These are phyloP conservation scores for Nipponacmea schrenckii DNA, from an alignment of 2,888 invertebrate genomes.

Conservation along the genomic window DNA sequence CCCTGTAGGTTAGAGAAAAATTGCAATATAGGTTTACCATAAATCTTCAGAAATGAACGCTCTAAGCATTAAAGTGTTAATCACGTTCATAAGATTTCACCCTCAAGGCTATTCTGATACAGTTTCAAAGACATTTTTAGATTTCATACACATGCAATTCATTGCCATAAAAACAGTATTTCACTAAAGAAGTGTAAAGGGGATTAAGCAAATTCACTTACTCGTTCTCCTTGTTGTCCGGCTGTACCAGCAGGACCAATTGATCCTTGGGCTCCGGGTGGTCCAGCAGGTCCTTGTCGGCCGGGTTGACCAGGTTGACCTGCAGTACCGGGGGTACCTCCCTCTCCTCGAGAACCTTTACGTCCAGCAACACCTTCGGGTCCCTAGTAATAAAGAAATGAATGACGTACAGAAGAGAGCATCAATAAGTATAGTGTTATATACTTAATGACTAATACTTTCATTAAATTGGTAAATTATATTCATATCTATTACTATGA, in stretches of 20 bases:
- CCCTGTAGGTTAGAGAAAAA: conserved; percentile 38
- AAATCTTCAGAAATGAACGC: no score
- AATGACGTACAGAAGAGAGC: not conserved
- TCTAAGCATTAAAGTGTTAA: no score
- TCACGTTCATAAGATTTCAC: no score
- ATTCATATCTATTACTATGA: no score
- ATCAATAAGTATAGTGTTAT: no score
- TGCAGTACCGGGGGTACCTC: conserved; percentile 46
- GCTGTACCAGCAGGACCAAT: conserved; percentile 45
- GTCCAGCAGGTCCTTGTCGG: conserved; percentile 68
- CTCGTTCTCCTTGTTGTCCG: conserved; percentile 46
- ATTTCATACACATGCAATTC: no score
- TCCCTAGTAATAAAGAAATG: conserved; percentile 35
- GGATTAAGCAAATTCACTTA: conserved; percentile 13
- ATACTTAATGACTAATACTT: no score
- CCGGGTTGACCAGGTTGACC: conserved; percentile 69
- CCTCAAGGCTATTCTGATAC: no score
- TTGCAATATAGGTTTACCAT: not conserved
- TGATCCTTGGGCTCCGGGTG: conserved; percentile 57
- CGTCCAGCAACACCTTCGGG: conserved; percentile 48
- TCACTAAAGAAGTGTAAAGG: no score
- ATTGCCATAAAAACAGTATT: no score
- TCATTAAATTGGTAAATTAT: no score
- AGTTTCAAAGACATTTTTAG: no score
- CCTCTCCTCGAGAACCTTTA: conserved; percentile 37